Conservation (phyloP, 2,888 invertebrate genomes). For the Xestoiulus laeticollis region DNA sequence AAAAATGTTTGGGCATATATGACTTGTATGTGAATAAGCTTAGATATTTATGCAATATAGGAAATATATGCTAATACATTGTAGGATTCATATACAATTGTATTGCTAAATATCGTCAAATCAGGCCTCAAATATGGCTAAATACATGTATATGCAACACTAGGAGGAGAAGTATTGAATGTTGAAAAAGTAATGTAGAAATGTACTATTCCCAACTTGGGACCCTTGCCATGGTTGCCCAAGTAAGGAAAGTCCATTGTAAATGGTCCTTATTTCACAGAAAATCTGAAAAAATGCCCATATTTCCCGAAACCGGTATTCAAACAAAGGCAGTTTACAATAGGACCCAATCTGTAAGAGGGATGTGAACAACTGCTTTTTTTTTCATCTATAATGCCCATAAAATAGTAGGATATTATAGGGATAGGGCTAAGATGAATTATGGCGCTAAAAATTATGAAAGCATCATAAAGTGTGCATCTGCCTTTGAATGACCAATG, state of each 20-base stretch:
- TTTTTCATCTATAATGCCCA: neutral
- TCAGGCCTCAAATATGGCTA: too few relatives aligned
- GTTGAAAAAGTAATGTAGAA: too few relatives aligned
- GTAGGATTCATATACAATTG: too few relatives aligned
- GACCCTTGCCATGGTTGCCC: neutral
- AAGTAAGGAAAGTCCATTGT: neutral
- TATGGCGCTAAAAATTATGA: conserved; percentile 25
- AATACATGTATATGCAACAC: too few relatives aligned
- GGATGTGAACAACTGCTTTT: conserved; percentile 13
- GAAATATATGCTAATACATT: too few relatives aligned
- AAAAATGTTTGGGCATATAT: too few relatives aligned
- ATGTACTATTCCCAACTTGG: too few relatives aligned
- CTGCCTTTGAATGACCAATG: conserved; percentile 3
- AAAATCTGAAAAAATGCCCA: conserved; percentile 23
- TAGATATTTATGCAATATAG: too few relatives aligned
- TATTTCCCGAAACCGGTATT: conserved; percentile 29
- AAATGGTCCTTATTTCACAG: neutral
- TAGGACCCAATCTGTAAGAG: conserved; percentile 3
- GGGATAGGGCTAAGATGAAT: conserved; percentile 23
- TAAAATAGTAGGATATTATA: conserved; percentile 21
- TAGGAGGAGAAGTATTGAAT: too few relatives aligned
- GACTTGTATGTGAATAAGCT: too few relatives aligned
- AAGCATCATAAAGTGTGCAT: conserved; percentile 18
- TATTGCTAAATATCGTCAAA: too few relatives aligned
- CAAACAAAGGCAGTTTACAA: neutral